Evolutionary conservation across 2,113 vertebrate genomes (phyloP), one percentile per base, ranked within the genome.

Genomic region (Rhadina sibilatrix): DNA sequence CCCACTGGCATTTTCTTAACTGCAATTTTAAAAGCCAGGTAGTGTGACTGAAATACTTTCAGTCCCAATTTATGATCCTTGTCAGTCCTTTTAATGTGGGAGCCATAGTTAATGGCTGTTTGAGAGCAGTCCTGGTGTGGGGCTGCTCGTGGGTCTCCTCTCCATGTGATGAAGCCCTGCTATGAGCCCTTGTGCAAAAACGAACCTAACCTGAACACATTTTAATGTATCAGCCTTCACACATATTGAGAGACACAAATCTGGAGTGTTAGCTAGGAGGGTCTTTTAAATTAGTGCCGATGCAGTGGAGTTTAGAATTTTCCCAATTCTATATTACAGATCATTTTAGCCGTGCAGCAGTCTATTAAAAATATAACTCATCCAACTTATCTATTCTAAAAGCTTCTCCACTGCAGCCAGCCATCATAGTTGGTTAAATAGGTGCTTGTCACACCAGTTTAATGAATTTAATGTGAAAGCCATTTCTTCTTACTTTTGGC

Each of bases 381-480:
- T 91, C 96, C 57, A 89, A 42, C 90, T 85, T 83, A 90, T 93
- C 80, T 96, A 54, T 92, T 95, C 76, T 87, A 96, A 96, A 88
- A 31, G 78, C 90, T 96, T 97, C 80, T 70, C 87, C 77, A 30
- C 53, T 86, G 84, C 92, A 95, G 88, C 37, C 93, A 90, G 92
- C 24, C n/a, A 75, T 63, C 71, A 28, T 23, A 84, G 91, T 83
- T 89, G 95, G 92, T 97, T 97, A 97, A 96, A 96, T 90, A 95
- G 91, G 82, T 85, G 87, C 84, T 93, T 59, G 57, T 70, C 95
- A 94, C 88, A 88, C 78, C 85, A 84, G 50, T 87, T 94, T 94
- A 94, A 97, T 83, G 91, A 97, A 97, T 97, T 96, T 90, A 90
- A 97, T 59, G 68, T 96, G 84, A 89, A 96, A 95, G 44, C 78